Base-by-base conservation (phyloP, 2,888 invertebrate genomes). In the Opisthograptis luteolata region DNA sequence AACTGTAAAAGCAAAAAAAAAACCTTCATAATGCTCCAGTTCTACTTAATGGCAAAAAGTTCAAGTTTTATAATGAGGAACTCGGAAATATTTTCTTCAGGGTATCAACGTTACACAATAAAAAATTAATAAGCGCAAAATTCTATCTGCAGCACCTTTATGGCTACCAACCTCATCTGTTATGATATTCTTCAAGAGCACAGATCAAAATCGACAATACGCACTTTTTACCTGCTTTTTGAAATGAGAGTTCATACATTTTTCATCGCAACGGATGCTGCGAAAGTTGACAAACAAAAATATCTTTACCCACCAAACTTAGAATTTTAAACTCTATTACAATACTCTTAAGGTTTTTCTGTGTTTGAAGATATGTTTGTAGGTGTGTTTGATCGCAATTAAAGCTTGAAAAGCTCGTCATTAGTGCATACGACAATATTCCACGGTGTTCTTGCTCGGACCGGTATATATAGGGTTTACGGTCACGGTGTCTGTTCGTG, bases 391-490 rank as follows among this genome's bases (percentile, higher is more conserved):
- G 82, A 79, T 79, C 75, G 86, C 89, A 89, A 89, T 89, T 89
- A 89, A 88, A 88, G 82, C 81, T 81, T 84, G 84, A 81, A 86
- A 84, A 82, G 80, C 83, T 77, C 81, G 68, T 88, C 89, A 89
- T 89, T 89, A 89, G 87, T 75, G 83, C 76, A 76, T 79, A 80
- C 80, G 87, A 82, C 84, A 87, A 89, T 89, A 89, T 87, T 89
- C 89, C 88, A 88, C 89, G 89, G 76, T 86, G 76, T 87, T 89
- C 86, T 88, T 87, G 10, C 4, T 78, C 65, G 59, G 49, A 53
- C 55, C 43, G 47, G 48, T 47, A 50, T 46, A 39, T 25, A 42
- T 42, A 15, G 17, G 39, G 20, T 47, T 34, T 47, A 31, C 25
- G 32, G 46, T 41, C 46, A 47, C 47, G 47, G 47, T 47, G 58